Percentiles rank a stretch among this genome's conserved stretches.
Conservation (phyloP, 2,797 vertebrate genomes). For the Dendrocincla fuliginosa region DNA sequence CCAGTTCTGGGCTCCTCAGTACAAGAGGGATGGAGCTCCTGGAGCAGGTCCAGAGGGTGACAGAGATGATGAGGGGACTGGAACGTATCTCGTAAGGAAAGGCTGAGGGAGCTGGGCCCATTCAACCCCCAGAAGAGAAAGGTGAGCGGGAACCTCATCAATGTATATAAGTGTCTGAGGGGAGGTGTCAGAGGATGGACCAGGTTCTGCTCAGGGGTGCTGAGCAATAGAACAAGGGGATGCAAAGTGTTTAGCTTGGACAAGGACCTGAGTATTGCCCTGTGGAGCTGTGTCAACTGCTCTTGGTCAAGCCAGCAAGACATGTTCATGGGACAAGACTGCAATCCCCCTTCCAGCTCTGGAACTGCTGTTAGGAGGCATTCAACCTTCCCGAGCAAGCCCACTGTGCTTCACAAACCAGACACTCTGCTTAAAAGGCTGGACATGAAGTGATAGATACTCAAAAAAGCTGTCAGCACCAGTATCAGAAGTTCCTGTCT, state of each 20-base stretch:
- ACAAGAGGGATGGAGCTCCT: background rate
- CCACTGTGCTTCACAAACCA: background rate
- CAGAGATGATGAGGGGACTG: background rate
- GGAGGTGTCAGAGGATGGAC: background rate
- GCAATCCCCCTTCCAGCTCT: background rate
- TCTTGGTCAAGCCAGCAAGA: background rate
- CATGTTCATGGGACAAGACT: fast-evolving
- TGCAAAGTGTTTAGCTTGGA: background rate
- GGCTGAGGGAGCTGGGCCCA: background rate
- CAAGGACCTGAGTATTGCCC: background rate
- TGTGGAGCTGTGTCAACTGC: background rate
- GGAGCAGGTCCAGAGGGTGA: background rate
- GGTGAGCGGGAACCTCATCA: background rate
- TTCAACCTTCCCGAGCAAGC: background rate
- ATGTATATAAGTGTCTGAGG: background rate
- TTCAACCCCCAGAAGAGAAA: background rate
- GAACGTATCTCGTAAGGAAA: background rate
- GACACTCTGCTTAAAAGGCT: background rate
- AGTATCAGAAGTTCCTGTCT: background rate
- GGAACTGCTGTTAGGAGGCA: background rate
- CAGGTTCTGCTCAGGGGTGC: background rate
- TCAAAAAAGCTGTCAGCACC: background rate
- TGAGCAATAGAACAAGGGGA: background rate
- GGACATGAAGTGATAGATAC: background rate
- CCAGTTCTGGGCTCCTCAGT: background rate